Evolutionary conservation across 1,140 invertebrate species (phyloP).

Genomic region (Temnothorax nylanderi): DNA sequence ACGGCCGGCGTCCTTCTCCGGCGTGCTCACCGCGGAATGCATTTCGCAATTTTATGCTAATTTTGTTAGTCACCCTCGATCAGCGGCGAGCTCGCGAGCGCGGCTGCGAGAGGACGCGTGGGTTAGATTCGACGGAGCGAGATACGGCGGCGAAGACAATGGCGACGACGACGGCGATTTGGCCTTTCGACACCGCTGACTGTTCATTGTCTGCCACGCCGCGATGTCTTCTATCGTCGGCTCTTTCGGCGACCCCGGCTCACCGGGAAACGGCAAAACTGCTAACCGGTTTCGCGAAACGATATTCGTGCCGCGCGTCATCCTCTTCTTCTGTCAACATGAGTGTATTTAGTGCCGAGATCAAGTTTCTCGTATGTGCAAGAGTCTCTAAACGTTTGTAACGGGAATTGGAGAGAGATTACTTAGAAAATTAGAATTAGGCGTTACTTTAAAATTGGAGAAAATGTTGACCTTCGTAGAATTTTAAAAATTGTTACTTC

Average conservation of each 20-base stretch:
- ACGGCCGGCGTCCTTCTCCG: conserved; percentile 63
- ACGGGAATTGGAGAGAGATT: not conserved
- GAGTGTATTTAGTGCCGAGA: not conserved
- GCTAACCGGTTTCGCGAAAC: conserved; percentile 20
- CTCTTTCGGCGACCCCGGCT: conserved; percentile 29
- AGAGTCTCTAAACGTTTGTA: not conserved
- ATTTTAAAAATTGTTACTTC: not conserved
- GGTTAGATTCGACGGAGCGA: not conserved
- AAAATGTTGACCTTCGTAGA: not conserved
- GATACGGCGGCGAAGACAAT: conserved; percentile 50
- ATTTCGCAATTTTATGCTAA: conserved; percentile 74
- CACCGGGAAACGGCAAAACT: conserved; percentile 1
- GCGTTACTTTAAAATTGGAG: not conserved
- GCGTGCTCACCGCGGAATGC: conserved; percentile 60
- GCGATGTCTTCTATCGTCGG: conserved; percentile 22
- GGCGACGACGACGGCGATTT: conserved; percentile 46
- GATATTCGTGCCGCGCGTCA: conserved; percentile 19
- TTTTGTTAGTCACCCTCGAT: conserved; percentile 72
- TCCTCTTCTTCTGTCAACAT: not conserved
- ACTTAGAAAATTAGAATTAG: not conserved
- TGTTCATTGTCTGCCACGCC: conserved; percentile 60
- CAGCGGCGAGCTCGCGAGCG: not conserved
- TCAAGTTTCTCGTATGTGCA: not conserved
- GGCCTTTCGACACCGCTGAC: conserved; percentile 64
- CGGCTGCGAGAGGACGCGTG: conserved; percentile 28